Conservation (phyloP, 1,140 invertebrate genomes). For the Drosophila mayri region DNA sequence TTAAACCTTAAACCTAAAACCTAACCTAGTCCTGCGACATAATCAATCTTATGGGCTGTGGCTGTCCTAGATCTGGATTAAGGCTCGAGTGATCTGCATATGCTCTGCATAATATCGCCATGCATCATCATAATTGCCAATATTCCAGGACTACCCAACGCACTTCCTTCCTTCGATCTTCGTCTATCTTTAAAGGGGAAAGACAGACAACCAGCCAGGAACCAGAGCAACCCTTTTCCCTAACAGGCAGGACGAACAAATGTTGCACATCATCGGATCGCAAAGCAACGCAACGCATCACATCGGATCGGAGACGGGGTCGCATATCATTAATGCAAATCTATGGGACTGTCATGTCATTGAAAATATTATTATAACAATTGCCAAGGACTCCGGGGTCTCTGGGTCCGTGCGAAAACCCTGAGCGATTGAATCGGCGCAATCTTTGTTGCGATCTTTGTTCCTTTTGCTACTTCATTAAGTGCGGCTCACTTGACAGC, state of each 20-base stretch:
- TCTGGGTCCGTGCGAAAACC: conserved; percentile 21
- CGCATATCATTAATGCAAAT: conserved; percentile 82
- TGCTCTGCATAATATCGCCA: conserved; percentile 49
- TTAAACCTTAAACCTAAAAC: background rate
- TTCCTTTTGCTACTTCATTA: conserved; percentile 66
- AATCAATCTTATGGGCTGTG: conserved; percentile 38
- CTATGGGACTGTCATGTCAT: conserved; percentile 74
- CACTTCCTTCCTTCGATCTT: background rate
- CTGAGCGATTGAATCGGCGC: background rate
- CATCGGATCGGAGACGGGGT: background rate
- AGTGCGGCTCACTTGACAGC: conserved; percentile 80
- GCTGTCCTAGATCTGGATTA: conserved; percentile 36
- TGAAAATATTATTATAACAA: conserved; percentile 80
- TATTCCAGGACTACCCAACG: conserved; percentile 34
- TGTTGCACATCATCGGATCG: conserved; percentile 61
- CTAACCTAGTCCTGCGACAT: conserved; percentile 26
- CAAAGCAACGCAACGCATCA: background rate
- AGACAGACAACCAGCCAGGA: background rate
- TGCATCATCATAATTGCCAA: conserved; percentile 64
- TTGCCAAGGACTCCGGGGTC: conserved; percentile 22
- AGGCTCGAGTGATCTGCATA: conserved; percentile 39
- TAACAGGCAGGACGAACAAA: conserved; percentile 39
- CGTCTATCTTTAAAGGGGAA: background rate
- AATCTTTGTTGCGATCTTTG: conserved; percentile 29
- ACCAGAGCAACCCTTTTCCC: conserved; percentile 28